A percentile compares a stretch with the other conserved stretches of the same genome.
Conservation (phyloP, 2,888 invertebrate species). For the Drosophila paramelanica region DNA sequence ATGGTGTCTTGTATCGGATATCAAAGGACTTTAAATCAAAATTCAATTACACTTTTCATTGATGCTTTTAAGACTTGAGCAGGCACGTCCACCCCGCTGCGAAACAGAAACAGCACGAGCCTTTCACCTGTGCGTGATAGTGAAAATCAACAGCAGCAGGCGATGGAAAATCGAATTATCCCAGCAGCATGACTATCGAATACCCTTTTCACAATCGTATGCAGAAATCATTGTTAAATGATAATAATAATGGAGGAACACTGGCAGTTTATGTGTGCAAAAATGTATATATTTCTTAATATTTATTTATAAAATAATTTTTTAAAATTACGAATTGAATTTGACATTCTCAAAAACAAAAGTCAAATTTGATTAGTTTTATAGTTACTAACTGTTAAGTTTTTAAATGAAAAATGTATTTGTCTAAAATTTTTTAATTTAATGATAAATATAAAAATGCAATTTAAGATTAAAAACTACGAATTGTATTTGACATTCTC, state of each 20-base stretch:
- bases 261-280: background rate
- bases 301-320: background rate
- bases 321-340: no score
- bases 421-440: background rate
- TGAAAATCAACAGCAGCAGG: slow-evolving; percentile 39
- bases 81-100: slow-evolving; percentile 36
- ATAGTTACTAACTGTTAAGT: no score
- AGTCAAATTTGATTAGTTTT: no score
- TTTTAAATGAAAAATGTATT: no score
- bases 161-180: background rate
- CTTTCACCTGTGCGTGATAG: slow-evolving; percentile 49
- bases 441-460: background rate
- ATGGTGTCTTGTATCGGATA: slow-evolving; percentile 66
- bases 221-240: background rate
- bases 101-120: slow-evolving; percentile 7
- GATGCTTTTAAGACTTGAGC: slow-evolving; percentile 65
- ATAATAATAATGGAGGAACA: background rate
- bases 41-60: slow-evolving; percentile 81
- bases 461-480: no score
- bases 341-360: no score
- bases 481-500: no score
- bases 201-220: slow-evolving; percentile 7
- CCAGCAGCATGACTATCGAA: background rate
- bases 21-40: slow-evolving; percentile 83
- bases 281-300: no score